phyloP scores from a whole-genome alignment of 2,113 vertebrate genomes.

The Phalacrocorax brasilianus region DNA sequence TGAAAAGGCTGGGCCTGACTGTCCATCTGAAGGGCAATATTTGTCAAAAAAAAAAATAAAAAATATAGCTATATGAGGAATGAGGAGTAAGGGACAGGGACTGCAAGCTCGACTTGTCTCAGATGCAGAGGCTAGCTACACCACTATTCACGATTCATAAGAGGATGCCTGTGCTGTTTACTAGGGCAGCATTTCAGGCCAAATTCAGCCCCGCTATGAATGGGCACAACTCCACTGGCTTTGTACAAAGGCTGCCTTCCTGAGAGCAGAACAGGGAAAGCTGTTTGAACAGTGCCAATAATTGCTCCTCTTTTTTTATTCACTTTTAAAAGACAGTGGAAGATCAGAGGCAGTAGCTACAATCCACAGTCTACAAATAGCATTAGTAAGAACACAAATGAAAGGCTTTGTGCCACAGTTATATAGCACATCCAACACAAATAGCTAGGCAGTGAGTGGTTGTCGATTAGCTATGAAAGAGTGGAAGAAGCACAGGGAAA shows the following conservation, averaged over 20 bases:
- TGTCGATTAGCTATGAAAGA: slow-evolving; percentile 43
- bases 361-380: slow-evolving; percentile 41
- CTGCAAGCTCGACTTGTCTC: neutral
- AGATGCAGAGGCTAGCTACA: neutral
- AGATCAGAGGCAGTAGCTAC: slow-evolving; percentile 56
- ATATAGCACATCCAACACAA: slow-evolving; percentile 40
- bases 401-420: slow-evolving; percentile 46
- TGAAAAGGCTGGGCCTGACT: neutral
- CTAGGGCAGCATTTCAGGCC: slow-evolving; percentile 3
- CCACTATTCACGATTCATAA: neutral
- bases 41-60: neutral
- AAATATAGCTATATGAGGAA: neutral
- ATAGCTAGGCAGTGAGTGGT: slow-evolving; percentile 35
- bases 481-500: neutral
- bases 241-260: slow-evolving; percentile 25
- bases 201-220: slow-evolving; percentile 20
- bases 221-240: slow-evolving; percentile 15
- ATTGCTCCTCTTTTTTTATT: slow-evolving; percentile 25
- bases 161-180: slow-evolving; percentile 5
- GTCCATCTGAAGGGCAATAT: neutral
- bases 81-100: neutral
- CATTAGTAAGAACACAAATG: slow-evolving; percentile 46
- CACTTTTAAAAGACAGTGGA: slow-evolving; percentile 50
- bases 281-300: slow-evolving; percentile 53
- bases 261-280: slow-evolving; percentile 23